These are phyloP conservation scores for Heliconius hewitsoni DNA, from an alignment of 1,140 invertebrate species.

Conservation along the genomic window DNA sequence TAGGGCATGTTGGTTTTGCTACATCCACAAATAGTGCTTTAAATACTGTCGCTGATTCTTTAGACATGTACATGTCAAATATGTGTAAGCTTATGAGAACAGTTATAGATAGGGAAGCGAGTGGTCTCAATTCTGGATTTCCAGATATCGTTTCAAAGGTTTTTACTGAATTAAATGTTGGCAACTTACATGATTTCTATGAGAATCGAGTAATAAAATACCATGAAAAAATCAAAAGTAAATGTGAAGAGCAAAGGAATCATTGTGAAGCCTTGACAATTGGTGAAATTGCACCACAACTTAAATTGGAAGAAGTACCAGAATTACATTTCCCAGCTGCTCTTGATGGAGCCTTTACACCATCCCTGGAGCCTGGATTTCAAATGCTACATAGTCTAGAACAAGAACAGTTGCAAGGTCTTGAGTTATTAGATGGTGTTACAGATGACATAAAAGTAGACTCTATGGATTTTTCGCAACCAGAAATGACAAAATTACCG, in stretches of 20 bases:
- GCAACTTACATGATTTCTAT: conserved; percentile 74
- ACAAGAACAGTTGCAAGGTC: conserved; percentile 73
- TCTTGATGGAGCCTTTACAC: conserved; percentile 74
- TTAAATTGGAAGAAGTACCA: conserved; percentile 77
- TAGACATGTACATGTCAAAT: conserved; percentile 73
- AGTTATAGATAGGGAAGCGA: conserved; percentile 73
- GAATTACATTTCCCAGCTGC: conserved; percentile 79
- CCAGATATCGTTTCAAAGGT: conserved; percentile 77
- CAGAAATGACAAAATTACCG: conserved; percentile 62
- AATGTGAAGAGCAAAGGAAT: conserved; percentile 59
- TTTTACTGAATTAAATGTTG: conserved; percentile 75
- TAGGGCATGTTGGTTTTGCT: conserved; percentile 69
- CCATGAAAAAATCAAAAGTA: conserved; percentile 64
- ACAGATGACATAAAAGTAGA: conserved; percentile 73
- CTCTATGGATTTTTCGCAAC: conserved; percentile 67
- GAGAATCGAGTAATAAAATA: conserved; percentile 66
- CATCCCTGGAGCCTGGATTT: conserved; percentile 76
- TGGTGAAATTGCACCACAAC: conserved; percentile 66
- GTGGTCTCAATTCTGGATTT: conserved; percentile 68
- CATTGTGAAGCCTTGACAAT: conserved; percentile 67
- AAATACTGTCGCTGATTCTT: conserved; percentile 67
- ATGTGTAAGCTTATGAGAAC: conserved; percentile 74
- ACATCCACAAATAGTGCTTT: conserved; percentile 70
- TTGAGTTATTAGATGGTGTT: conserved; percentile 71
- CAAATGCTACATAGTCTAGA: conserved; percentile 78